Evolutionary conservation across 2,797 vertebrate genomes (phyloP).

Genomic region (Apogon hyalosoma): DNA sequence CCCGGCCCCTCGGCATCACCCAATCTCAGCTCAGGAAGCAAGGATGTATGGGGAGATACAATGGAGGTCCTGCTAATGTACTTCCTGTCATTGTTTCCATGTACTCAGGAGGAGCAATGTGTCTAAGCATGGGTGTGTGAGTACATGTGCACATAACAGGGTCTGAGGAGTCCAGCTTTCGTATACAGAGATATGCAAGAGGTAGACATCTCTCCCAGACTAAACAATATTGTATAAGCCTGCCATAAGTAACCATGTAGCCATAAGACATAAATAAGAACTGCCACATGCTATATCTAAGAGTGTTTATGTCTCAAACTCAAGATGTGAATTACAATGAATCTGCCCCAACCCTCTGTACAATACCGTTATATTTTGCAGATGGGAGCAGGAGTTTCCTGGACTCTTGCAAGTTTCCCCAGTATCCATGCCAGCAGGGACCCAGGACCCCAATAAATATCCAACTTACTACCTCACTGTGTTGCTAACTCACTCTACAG

Average conservation of each 20-base stretch:
- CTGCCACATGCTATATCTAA: neutral
- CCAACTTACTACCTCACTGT: constrained; percentile 4
- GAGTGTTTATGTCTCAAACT: neutral
- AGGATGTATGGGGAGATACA: constrained; percentile 75
- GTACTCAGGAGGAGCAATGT: constrained; percentile 53
- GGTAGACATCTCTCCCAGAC: neutral
- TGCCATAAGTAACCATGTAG: neutral
- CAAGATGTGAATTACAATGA: neutral
- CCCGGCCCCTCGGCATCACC: constrained; percentile 12
- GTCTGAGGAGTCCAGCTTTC: constrained; percentile 18
- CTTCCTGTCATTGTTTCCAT: constrained; percentile 73
- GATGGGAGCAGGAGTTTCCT: constrained; percentile 34
- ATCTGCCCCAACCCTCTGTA: neutral
- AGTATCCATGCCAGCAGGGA: constrained; percentile 43
- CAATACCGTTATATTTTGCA: constrained; percentile 56
- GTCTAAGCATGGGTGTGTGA: constrained; percentile 31
- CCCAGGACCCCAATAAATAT: constrained; percentile 37
- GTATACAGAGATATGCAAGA: constrained; percentile 22
- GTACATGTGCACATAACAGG: constrained; percentile 10
- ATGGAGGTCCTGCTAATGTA: constrained; percentile 72
- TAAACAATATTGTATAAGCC: neutral
- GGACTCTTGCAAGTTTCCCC: constrained; percentile 22
- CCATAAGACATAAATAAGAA: neutral
- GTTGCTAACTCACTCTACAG: constrained; percentile 17
- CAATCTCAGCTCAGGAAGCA: constrained; percentile 64